Evolutionary conservation across 2,113 vertebrate genomes (phyloP).

Genomic region (Tyrannus savana): DNA sequence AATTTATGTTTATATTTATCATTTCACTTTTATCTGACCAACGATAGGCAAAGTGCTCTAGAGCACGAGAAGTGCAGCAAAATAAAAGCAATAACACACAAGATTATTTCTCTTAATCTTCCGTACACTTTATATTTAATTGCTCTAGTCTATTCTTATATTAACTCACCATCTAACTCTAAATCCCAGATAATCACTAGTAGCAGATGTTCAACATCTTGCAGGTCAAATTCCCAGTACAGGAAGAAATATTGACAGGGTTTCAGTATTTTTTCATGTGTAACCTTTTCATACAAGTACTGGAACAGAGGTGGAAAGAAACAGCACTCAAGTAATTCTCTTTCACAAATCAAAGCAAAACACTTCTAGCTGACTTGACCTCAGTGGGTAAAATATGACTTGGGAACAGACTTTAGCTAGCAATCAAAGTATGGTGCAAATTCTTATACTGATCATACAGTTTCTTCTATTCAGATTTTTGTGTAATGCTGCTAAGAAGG

Average conservation of each 20-base stretch:
- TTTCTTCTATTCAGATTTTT: background rate
- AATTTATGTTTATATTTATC: background rate
- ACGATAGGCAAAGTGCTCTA: background rate
- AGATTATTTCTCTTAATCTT: background rate
- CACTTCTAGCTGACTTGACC: background rate
- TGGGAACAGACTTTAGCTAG: background rate
- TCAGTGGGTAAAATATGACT: background rate
- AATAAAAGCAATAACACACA: background rate
- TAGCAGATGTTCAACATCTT: slow-evolving; percentile 10
- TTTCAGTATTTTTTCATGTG: background rate
- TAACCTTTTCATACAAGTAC: background rate
- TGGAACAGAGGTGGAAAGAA: background rate
- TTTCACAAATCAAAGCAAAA: slow-evolving; percentile 23
- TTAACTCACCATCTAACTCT: background rate
- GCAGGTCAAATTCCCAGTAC: background rate
- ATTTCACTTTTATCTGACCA: background rate
- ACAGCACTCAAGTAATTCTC: background rate
- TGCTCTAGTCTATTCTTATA: background rate
- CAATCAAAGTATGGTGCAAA: background rate
- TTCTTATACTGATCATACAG: background rate
- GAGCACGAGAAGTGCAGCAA: background rate
- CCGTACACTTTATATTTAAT: background rate
- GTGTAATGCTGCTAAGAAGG: background rate
- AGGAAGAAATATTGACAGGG: background rate
- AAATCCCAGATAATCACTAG: background rate